Base-by-base conservation (phyloP, 2,888 invertebrate species). In the Sinhomidia bicolor region DNA sequence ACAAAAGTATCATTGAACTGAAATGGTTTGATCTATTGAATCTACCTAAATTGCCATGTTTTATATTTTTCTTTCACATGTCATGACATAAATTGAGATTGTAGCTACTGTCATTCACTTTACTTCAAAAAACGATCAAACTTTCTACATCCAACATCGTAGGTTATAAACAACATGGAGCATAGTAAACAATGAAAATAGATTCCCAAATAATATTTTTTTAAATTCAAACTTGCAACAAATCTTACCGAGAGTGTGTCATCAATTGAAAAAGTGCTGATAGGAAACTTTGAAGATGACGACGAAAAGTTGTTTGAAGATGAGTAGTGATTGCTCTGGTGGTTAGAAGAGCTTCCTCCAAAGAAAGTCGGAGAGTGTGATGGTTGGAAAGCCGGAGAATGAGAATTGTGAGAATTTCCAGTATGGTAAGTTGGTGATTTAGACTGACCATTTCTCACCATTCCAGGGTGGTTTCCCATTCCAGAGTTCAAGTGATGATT, bases 201-300 rank as follows among this genome's bases (percentile, higher is more conserved):
- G 41, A 60, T 26, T n/a, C 54, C 12, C 20, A 17, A 54, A 17
- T 51, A 14, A 60, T 17, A 60, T 51, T 5, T 51, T 2, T 51
- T 5, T 36, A 65, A 36, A 36, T n/a, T n/a, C n/a, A 65, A 65
- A 17, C 1, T 10, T 32, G 36, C n/a, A 4, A 32, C 10, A 17
- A 36, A 17, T 79, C 90, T 90, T 81, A 89, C 90, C 88, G 90
- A 90, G 14, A 91, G 71, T 17, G 91, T 91, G 29, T 92, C 92
- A 83, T 92, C 91, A 57, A 92, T 91, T 57, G 91, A 91, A 86
- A 92, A 92, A 7, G 91, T 92, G 62, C 92, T 91, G 78, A 92
- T 92, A 0, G 92, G 91, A 65, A 92, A 92, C 65, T 90, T 91
- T 20, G 89, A 86, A 14, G 89, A 71, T 57, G 85, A 85, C 7